Percentiles rank a stretch among this genome's conserved stretches.
Evolutionary conservation across 2,113 vertebrate species (phyloP).

Genomic region (Peromyscus maniculatus): DNA sequence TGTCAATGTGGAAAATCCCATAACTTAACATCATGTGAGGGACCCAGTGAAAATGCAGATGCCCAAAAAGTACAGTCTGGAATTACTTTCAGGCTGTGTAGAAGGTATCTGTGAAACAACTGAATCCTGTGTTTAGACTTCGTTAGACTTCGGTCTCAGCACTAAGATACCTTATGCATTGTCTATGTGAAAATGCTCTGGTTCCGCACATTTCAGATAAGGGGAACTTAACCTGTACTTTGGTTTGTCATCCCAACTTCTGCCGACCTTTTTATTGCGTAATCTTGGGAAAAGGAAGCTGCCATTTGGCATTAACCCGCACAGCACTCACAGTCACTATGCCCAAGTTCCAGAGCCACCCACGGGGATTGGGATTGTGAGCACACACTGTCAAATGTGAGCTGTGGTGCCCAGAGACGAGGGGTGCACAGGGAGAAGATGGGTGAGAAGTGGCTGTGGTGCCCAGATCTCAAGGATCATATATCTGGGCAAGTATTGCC

Average conservation of each 20-base stretch:
- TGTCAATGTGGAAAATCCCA: background rate
- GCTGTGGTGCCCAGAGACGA: background rate
- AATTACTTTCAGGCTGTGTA: background rate
- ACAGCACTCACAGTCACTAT: background rate
- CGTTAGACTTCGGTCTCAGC: background rate
- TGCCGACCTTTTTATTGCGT: background rate
- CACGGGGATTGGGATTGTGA: background rate
- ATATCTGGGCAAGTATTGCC: background rate
- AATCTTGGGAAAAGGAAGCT: too few species aligned
- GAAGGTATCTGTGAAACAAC: background rate
- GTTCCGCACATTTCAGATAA: background rate
- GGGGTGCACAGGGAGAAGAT: background rate
- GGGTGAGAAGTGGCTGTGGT: background rate
- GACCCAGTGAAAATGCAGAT: background rate
- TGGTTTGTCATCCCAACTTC: background rate
- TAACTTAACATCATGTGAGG: background rate
- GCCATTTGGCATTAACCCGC: too few species aligned
- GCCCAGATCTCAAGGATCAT: background rate
- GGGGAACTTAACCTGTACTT: background rate
- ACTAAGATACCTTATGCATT: background rate
- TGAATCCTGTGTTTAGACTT: background rate
- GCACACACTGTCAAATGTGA: background rate
- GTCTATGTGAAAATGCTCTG: background rate
- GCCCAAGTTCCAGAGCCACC: too few species aligned
- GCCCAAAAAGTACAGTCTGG: background rate